These are phyloP conservation scores for Tipula vernalis DNA, from an alignment of 2,888 invertebrate species.

Conservation along the genomic window DNA sequence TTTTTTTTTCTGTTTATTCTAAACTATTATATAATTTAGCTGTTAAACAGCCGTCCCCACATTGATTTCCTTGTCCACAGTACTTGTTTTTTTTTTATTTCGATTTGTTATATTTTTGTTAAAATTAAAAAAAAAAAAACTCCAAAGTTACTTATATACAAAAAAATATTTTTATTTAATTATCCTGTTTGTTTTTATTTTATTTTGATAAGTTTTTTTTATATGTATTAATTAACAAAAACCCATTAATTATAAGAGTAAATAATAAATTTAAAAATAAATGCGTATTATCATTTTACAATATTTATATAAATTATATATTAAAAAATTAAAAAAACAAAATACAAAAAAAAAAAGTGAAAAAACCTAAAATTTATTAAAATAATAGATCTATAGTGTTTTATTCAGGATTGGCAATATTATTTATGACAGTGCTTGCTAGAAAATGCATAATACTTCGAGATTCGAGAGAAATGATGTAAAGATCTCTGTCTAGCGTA, in stretches of 20 bases:
- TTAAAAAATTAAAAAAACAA: neutral
- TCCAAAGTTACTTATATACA: slow-evolving; percentile 4
- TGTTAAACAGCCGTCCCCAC: neutral
- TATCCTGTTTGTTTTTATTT: neutral
- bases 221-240: neutral
- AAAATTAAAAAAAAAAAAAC: neutral
- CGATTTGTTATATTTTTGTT: neutral
- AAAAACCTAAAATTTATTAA: neutral
- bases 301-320: slow-evolving; percentile 4
- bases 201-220: neutral
- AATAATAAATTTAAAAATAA: neutral
- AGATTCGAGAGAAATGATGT: no score
- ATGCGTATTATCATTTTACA: neutral
- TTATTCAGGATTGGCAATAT: neutral
- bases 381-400: neutral
- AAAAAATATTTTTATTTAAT: neutral
- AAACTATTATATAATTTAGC: neutral
- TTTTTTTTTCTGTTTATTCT: neutral
- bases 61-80: neutral
- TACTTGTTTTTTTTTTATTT: neutral
- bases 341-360: neutral
- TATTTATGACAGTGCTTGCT: no score
- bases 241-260: neutral
- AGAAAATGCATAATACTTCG: no score
- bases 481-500: no score